These are phyloP conservation scores for Yponomeuta cagnagella DNA, from an alignment of 2,888 invertebrate species.

Conservation along the genomic window DNA sequence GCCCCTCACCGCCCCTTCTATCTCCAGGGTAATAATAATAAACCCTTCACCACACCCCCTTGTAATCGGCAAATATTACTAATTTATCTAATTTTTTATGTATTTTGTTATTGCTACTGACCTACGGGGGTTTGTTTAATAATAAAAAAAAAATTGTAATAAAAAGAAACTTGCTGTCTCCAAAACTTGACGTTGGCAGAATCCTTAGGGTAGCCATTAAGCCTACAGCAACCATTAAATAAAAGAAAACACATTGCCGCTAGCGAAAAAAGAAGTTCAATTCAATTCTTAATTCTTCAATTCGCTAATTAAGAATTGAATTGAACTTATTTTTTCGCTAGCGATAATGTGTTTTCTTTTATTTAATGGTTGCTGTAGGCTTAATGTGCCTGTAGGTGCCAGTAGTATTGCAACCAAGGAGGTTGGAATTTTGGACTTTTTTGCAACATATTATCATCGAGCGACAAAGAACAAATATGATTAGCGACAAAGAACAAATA, in stretches of 20 bases:
- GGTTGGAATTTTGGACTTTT: too few species aligned
- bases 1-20: not conserved
- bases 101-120: too few species aligned
- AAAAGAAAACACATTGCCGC: slow-evolving; percentile 32
- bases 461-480: too few species aligned
- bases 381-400: not conserved
- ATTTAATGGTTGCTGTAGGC: not conserved
- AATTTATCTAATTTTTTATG: too few species aligned
- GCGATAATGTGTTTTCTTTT: slow-evolving; percentile 32
- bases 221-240: not conserved
- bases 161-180: too few species aligned
- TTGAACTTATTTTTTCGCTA: slow-evolving; percentile 20
- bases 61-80: slow-evolving; percentile 32
- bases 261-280: slow-evolving; percentile 20
- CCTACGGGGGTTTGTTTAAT: too few species aligned
- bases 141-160: too few species aligned
- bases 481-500: too few species aligned
- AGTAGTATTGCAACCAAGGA: not conserved
- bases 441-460: too few species aligned
- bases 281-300: too few species aligned
- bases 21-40: not conserved
- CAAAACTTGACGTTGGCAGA: too few species aligned
- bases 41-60: slow-evolving; percentile 19
- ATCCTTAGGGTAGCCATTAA: not conserved
- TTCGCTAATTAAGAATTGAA: too few species aligned